Evolutionary conservation across 2,888 invertebrate genomes (phyloP).

Genomic region (Caenorhabditis sp.): DNA sequence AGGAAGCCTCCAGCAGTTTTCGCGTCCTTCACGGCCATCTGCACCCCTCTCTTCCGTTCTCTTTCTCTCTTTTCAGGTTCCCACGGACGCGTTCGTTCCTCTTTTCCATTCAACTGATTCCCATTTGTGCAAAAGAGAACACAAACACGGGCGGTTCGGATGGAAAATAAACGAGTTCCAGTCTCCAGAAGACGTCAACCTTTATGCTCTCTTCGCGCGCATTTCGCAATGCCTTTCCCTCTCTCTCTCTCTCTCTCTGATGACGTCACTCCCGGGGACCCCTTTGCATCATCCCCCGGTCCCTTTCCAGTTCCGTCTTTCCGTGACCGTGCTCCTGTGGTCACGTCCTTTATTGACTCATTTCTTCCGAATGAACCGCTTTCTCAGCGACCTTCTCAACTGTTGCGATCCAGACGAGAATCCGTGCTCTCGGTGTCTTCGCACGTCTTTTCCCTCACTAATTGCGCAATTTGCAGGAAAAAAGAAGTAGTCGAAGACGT

Average conservation of each 20-base stretch:
- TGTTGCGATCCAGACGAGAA: slow-evolving; percentile 23
- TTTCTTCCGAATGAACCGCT: slow-evolving; percentile 9
- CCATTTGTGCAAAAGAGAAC: no score
- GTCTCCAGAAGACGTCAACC: no score
- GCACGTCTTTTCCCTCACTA: neutral
- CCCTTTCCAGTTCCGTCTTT: neutral
- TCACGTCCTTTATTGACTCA: neutral
- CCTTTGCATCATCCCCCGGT: neutral
- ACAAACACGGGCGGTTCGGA: no score
- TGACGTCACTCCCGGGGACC: slow-evolving; percentile 26
- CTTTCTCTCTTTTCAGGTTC: no score
- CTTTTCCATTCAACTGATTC: no score
- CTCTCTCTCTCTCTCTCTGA: slow-evolving; percentile 11
- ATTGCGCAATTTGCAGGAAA: slow-evolving; percentile 6
- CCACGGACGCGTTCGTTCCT: no score
- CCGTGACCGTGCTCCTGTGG: neutral
- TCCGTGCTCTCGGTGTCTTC: slow-evolving; percentile 18
- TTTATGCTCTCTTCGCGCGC: no score
- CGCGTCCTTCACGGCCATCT: no score
- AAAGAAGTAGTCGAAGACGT: neutral
- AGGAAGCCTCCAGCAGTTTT: no score
- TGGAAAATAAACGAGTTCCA: no score
- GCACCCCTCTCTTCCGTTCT: no score
- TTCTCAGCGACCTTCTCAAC: slow-evolving; percentile 19
- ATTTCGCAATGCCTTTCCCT: slow-evolving; percentile 28